Percentiles rank a stretch among this genome's conserved stretches.
phyloP scores from a whole-genome alignment of 2,888 invertebrate species.

The Dryomyza anilis region DNA sequence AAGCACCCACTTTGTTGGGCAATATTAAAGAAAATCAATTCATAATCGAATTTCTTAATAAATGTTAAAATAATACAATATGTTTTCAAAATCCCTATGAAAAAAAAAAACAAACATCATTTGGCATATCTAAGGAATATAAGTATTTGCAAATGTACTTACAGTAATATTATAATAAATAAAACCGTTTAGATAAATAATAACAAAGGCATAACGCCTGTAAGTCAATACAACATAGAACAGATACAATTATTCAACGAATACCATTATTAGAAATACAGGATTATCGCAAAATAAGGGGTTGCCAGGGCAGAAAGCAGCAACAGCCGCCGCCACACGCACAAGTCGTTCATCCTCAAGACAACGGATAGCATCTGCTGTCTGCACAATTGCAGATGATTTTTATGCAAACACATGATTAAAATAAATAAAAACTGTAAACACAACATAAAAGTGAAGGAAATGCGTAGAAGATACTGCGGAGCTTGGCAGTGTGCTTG shows the following conservation, averaged over 20 bases:
- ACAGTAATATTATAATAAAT: no score
- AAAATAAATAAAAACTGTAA: neutral
- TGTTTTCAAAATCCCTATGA: no score
- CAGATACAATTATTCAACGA: neutral
- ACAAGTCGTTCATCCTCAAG: neutral
- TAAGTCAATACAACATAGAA: neutral
- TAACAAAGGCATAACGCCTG: neutral
- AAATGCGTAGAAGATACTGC: neutral
- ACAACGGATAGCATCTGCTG: neutral
- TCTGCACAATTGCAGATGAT: neutral
- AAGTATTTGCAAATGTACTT: no score
- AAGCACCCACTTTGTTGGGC: no score
- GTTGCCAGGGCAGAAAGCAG: neutral
- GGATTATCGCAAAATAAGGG: neutral
- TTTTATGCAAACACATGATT: slow-evolving; percentile 4
- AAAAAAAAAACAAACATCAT: no score
- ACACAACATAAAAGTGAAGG: neutral
- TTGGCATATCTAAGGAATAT: no score
- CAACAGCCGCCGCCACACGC: neutral
- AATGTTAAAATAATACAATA: no score
- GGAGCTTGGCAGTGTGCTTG: neutral
- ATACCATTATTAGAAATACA: neutral
- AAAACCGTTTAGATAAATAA: no score
- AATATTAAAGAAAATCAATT: no score
- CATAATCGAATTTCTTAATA: no score